Base-by-base conservation (phyloP, 2,113 vertebrate genomes). In the Coptodon bakossiorum region DNA sequence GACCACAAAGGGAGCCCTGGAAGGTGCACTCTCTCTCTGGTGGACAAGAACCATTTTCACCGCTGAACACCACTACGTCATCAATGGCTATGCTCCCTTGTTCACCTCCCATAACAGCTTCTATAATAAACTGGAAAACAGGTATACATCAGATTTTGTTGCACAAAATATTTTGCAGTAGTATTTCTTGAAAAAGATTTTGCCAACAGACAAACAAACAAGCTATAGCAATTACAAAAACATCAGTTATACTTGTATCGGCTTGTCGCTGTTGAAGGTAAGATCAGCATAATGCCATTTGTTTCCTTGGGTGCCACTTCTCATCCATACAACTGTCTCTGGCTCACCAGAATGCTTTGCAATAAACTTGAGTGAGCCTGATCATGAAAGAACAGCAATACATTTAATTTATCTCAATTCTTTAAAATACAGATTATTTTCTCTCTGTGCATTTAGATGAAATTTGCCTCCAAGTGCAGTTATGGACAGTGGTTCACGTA, bases 11-110 rank as follows among this genome's bases (percentile, higher is more conserved):
- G 43, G 96, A 96, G 12, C 91, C 94, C 86, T 97, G 96, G 85
- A 97, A 97, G 63, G 95, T 96, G 93, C 96, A 97, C 88, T 97
- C 96, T 38, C 93, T 94, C 88, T 97, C 96, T 38, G 95, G 82
- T 1, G 95, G 94, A 83, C 96, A 97, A 2, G 93, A 94, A 22
- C 92, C 94, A n/a, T 68, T 85, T 24, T 43, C 9, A 38, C 88
- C 68, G 71, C 27, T 88, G 38, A 29, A 91, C 80, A 97, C 94
- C 12, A 63, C 38, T 4, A 97, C 56, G 22, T 96, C 91, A 83
- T 96, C 96, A 9, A 97, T 91, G 52, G 94, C 93, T 59, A 97
- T 96, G 86, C 85, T 95, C 22, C 96, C 96, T 3, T 94, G 82
- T 1, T 45, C 80, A 14, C 94, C 95, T 11, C 93, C 95, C 7